A percentile compares a stretch with the other conserved stretches of the same genome.
These are phyloP conservation scores for Montipora cactus DNA, from an alignment of 64 coral and sea anemone species.

Conservation along the genomic window DNA sequence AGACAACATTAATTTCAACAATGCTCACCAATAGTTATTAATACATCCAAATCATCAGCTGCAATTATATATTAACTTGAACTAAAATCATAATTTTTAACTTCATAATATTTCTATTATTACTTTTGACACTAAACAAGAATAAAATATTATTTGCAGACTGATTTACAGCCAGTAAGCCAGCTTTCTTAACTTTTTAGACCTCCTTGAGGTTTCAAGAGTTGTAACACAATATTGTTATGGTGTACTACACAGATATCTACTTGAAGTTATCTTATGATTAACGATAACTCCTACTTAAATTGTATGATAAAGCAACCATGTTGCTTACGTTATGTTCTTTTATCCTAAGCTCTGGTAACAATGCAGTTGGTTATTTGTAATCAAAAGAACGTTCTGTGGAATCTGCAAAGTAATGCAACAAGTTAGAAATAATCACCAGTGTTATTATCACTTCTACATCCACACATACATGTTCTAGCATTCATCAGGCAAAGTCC, in stretches of 20 bases:
- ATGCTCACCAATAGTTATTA: too few species aligned
- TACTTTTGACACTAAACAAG: too few species aligned
- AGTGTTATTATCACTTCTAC: too few species aligned
- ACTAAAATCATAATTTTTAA: too few species aligned
- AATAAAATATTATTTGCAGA: too few species aligned
- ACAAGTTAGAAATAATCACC: neutral
- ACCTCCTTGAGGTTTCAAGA: slow-evolving; percentile 19
- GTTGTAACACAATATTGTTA: neutral
- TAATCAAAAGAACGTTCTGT: slow-evolving; percentile 9
- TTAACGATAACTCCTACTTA: neutral
- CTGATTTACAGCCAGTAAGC: too few species aligned
- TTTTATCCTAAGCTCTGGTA: neutral
- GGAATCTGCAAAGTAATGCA: slow-evolving; percentile 27
- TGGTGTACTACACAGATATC: neutral
- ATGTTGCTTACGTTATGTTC: neutral
- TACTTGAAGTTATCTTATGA: neutral
- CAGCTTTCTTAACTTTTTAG: neutral
- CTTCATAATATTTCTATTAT: too few species aligned
- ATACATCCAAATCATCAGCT: too few species aligned
- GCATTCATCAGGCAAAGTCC: too few species aligned
- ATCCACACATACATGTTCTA: too few species aligned
- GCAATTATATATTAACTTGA: too few species aligned
- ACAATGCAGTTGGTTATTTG: neutral
- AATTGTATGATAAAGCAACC: neutral
- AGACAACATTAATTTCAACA: too few species aligned